These are phyloP conservation scores for Pygathrix nemaeus DNA, from an alignment of 2,113 vertebrate species.

Conservation along the genomic window DNA sequence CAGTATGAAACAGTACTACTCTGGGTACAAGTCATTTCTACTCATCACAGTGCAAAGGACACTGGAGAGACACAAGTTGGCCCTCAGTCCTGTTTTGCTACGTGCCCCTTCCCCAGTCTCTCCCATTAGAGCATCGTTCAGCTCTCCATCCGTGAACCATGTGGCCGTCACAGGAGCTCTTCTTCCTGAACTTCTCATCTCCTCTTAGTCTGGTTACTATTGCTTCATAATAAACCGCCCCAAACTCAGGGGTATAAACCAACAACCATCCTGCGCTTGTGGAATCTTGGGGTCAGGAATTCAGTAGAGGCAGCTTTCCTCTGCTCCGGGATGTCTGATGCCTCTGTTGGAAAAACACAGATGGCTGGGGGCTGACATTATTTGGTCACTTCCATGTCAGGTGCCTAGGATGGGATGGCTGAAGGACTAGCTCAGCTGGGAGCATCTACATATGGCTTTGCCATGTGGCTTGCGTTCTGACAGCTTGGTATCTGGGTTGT, in stretches of 20 bases:
- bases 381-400: neutral
- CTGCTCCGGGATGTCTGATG: fast-evolving
- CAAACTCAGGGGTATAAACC: neutral
- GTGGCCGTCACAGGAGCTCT: neutral
- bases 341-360: neutral
- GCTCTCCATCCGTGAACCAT: neutral
- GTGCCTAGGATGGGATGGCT: neutral
- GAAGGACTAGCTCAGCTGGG: neutral
- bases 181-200: neutral
- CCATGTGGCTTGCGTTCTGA: neutral
- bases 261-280: neutral
- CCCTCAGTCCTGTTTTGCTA: neutral
- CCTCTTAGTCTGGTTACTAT: neutral
- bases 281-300: neutral
- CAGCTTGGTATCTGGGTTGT: neutral
- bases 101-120: no score
- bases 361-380: neutral
- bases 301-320: no score
- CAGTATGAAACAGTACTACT: neutral
- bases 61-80: neutral
- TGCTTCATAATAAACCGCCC: neutral
- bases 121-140: neutral
- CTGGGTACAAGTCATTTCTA: neutral
- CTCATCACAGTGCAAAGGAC: neutral
- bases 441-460: neutral